These are phyloP conservation scores for Acanthochromis polyacanthus DNA, from an alignment of 2,113 vertebrate species.

Conservation along the genomic window DNA sequence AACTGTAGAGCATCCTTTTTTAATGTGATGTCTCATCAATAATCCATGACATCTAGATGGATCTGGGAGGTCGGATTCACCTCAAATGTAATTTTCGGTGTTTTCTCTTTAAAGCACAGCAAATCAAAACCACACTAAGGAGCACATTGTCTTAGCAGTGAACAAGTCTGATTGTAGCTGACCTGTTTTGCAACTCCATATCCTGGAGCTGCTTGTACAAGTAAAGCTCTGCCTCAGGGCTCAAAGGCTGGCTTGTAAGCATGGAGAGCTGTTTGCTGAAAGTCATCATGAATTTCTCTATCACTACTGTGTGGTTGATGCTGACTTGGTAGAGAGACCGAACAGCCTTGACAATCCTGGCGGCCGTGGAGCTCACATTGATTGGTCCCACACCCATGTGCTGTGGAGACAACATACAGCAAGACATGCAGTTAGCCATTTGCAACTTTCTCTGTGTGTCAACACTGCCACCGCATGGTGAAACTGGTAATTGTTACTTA, in stretches of 20 bases:
- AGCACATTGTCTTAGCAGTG: neutral
- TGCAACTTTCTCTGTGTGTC: conserved; percentile 27
- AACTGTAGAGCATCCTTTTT: neutral
- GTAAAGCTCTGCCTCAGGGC: conserved; percentile 37
- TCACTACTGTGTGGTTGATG: conserved; percentile 45
- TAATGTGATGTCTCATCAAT: conserved; percentile 8
- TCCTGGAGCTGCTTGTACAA: conserved; percentile 65
- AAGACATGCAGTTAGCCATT: conserved; percentile 15
- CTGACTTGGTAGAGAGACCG: conserved; percentile 65
- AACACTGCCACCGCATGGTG: conserved; percentile 80
- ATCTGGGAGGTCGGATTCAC: neutral
- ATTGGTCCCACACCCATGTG: conserved; percentile 46
- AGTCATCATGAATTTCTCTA: conserved; percentile 51
- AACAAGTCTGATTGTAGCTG: conserved; percentile 6
- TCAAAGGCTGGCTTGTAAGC: conserved; percentile 50
- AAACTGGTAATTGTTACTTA: conserved; percentile 1
- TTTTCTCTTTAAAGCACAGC: neutral
- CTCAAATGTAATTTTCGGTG: neutral
- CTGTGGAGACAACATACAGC: conserved; percentile 63
- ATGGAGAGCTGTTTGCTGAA: conserved; percentile 37
- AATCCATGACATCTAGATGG: neutral
- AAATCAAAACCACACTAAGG: neutral
- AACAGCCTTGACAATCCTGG: conserved; percentile 66
- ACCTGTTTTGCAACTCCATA: conserved; percentile 74
- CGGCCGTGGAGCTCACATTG: conserved; percentile 60